phyloP scores from a whole-genome alignment of 2,888 invertebrate species.

The Drosophila formosana region DNA sequence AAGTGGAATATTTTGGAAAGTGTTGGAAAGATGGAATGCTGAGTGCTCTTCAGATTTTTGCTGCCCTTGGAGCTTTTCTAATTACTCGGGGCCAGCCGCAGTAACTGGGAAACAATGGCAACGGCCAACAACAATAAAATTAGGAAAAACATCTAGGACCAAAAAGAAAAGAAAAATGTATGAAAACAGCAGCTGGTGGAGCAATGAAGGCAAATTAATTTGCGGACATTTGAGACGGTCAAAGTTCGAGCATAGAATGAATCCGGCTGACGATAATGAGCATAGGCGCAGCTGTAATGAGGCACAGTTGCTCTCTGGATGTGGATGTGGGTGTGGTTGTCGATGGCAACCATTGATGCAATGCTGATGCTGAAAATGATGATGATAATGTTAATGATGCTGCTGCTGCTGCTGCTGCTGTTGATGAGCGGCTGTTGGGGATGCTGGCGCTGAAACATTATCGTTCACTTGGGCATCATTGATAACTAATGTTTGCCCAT shows the following conservation, averaged over 20 bases:
- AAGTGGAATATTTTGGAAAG: neutral
- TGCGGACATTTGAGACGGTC: slow-evolving; percentile 59
- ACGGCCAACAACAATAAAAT: slow-evolving; percentile 6
- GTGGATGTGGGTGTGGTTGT: slow-evolving; percentile 22
- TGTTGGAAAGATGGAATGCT: neutral
- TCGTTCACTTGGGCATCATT: slow-evolving; percentile 80
- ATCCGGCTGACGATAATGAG: slow-evolving; percentile 52
- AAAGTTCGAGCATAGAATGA: slow-evolving; percentile 46
- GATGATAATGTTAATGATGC: slow-evolving; percentile 15
- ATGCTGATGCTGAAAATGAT: slow-evolving; percentile 34
- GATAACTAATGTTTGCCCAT: slow-evolving; percentile 79
- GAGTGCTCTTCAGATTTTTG: slow-evolving; percentile 3
- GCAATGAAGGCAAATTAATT: slow-evolving; percentile 59
- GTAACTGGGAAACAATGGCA: slow-evolving; percentile 4
- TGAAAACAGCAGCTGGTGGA: slow-evolving; percentile 29
- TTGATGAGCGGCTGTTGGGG: slow-evolving; percentile 5
- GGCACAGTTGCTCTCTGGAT: slow-evolving; percentile 13
- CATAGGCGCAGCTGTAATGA: slow-evolving; percentile 32
- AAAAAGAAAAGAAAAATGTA: neutral
- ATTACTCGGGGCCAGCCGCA: slow-evolving; percentile 24
- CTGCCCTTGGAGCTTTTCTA: slow-evolving; percentile 6
- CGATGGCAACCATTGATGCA: slow-evolving; percentile 45
- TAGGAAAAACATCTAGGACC: neutral
- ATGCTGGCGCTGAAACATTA: slow-evolving; percentile 64
- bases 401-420: slow-evolving; percentile 9